A percentile compares a stretch with the other conserved stretches of the same genome.
These are phyloP conservation scores for Callospermophilus lateralis DNA, from an alignment of 2,113 vertebrate species.

Conservation along the genomic window DNA sequence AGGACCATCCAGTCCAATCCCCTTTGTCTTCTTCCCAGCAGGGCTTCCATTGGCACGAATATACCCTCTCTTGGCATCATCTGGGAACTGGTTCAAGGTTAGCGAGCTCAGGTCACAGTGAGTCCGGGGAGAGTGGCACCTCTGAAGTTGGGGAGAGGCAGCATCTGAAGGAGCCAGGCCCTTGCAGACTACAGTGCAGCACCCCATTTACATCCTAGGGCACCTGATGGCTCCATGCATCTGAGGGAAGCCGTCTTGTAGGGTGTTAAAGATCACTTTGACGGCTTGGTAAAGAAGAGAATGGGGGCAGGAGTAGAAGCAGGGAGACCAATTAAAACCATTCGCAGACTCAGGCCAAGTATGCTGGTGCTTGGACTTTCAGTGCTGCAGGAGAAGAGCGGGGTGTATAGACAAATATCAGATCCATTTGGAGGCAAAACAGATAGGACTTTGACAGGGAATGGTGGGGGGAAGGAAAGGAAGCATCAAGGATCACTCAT, in stretches of 20 bases:
- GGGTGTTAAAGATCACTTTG: background rate
- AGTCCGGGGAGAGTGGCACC: background rate
- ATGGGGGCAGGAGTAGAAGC: background rate
- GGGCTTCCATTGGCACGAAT: background rate
- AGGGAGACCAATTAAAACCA: background rate
- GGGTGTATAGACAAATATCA: background rate
- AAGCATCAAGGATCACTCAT: background rate
- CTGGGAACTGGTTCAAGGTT: background rate
- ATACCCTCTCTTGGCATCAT: background rate
- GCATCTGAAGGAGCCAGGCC: background rate
- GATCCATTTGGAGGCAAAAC: background rate
- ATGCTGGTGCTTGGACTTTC: background rate
- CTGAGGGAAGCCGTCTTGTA: background rate
- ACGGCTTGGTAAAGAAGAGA: background rate
- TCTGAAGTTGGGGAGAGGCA: background rate
- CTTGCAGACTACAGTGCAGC: background rate
- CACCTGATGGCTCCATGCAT: background rate
- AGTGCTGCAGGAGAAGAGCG: background rate
- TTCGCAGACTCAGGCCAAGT: background rate
- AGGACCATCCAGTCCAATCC: accelerated
- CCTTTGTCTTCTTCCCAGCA: background rate
- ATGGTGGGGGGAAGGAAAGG: background rate
- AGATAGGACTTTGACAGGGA: background rate
- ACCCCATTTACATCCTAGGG: background rate
- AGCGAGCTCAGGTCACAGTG: background rate